Evolutionary conservation across 2,797 vertebrate species (phyloP), one percentile per base, ranked within the genome.

Genomic region (Rhinella marina): DNA sequence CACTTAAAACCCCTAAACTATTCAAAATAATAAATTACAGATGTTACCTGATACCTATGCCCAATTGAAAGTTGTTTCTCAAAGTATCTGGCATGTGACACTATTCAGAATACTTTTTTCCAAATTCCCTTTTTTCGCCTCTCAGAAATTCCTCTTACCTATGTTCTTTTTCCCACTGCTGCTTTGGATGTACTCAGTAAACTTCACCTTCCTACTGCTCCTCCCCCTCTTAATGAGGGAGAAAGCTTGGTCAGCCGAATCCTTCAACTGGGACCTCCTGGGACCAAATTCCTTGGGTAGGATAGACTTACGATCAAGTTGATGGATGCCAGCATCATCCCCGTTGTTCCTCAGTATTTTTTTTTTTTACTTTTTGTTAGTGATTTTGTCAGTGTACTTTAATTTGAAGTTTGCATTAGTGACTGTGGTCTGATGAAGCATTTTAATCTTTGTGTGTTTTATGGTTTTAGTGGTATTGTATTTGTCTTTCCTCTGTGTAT

Each of bases 161-260:
- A 93, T 97, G 93, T 97, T 99, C 95, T 97, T 95, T 97, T 94
- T 95, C 95, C 94, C 95, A 95, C 95, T 97, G 98, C 98, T 99
- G 98, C 98, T 94, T 95, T 94, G 98, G 98, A 98, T 94, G 94
- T 95, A 92, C 94, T 96, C 97, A 99, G 98, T 98, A 99, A 99
- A 96, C 98, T 99, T 91, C 98, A 99, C 95, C 98, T 99, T 93
- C 98, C 98, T 95, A 97, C 95, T 92, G 97, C 98, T 92, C 98
- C 98, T 93, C 98, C 98, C 94, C 98, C 98, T 96, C 97, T 99
- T 95, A 99, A 99, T 95, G 98, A 99, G 97, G 98, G 98, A 91
- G 98, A 99, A 97, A 99, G 98, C 95, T 96, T 99, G 97, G 98
- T 99, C 97, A 99, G 98, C 97, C 97, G 98, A 96, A 99, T 99